phyloP scores from a whole-genome alignment of 1,140 invertebrate species.

The Aphis craccivora region DNA sequence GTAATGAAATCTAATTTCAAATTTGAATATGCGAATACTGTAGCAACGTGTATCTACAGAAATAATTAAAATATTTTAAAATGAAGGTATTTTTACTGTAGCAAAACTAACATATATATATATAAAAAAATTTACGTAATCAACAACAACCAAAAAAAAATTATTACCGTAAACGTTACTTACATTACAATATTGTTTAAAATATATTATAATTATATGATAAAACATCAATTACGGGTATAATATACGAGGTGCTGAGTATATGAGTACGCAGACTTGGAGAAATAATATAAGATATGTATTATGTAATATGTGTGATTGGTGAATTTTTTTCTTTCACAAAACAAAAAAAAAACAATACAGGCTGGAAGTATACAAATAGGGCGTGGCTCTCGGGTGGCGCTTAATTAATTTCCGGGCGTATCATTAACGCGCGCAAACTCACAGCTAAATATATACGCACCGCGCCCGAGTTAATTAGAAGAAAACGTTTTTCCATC shows the following conservation, averaged over 20 bases:
- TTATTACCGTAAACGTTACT: neutral
- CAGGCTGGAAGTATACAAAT: neutral
- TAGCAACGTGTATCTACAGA: neutral
- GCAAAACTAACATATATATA: neutral
- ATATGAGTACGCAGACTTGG: neutral
- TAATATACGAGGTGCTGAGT: too few species aligned
- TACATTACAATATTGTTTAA: neutral
- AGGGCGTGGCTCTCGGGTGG: constrained; percentile 54
- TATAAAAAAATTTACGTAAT: too few species aligned
- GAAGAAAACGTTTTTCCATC: constrained; percentile 43
- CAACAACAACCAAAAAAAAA: too few species aligned
- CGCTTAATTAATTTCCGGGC: constrained; percentile 56
- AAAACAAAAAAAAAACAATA: constrained; percentile 34
- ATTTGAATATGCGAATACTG: neutral
- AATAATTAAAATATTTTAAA: neutral
- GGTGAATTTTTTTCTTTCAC: neutral
- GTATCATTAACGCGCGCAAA: constrained; percentile 58
- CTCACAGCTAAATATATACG: neutral
- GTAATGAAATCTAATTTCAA: neutral
- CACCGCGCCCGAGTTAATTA: constrained; percentile 45
- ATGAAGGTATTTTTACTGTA: neutral
- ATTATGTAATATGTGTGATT: neutral
- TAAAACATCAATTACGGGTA: neutral
- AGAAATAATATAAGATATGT: neutral
- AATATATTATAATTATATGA: neutral